Base-by-base conservation (phyloP, 2,113 vertebrate genomes). In the Petrocephalus microphthalmus region DNA sequence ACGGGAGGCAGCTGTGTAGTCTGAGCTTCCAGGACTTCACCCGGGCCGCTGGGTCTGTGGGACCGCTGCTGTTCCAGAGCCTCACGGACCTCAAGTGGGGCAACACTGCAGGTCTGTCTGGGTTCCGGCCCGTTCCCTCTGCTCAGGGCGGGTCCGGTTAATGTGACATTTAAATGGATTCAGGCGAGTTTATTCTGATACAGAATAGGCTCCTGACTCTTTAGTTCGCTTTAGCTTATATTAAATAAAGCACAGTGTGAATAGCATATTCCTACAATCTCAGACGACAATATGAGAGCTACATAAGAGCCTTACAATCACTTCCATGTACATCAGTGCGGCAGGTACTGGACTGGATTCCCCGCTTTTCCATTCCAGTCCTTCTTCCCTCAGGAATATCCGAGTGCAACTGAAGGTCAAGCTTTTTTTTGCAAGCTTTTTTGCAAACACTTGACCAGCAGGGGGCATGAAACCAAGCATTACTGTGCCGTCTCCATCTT, bases 21-120 rank as follows among this genome's bases (percentile, higher is more conserved):
- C 97, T 99, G 96, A 96, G 91, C 88, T 95, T 97, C 92, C 97
- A 98, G 89, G 97, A 99, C 91, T 99, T 99, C 93, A 95, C 94
- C 5, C 95, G 95, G 57, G 97, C 96, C 0, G 97, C 98, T 0
- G 98, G 98, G 84, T 95, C 95, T 7, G 95, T 96, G 0, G 98
- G 98, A 0, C 96, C 97, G 51, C 94, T 98, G 71, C 97, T 99
- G 89, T 99, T 96, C 93, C 96, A 96, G 92, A 98, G 95, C 92
- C 91, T 99, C 88, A 94, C 97, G 87, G 97, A 98, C 89, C 96
- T 99, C 84, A 98, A 98, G 93, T 98, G 97, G 97, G 96, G 95
- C 0, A 96, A 97, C 98, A 94, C n/a, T 2, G 29, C 52, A 85
- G 20, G 93, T 92, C 25, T 54, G 54, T 86, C 13, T 49, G 37